Evolutionary conservation across 1,140 invertebrate species (phyloP).

Genomic region (Papilio glaucus): DNA sequence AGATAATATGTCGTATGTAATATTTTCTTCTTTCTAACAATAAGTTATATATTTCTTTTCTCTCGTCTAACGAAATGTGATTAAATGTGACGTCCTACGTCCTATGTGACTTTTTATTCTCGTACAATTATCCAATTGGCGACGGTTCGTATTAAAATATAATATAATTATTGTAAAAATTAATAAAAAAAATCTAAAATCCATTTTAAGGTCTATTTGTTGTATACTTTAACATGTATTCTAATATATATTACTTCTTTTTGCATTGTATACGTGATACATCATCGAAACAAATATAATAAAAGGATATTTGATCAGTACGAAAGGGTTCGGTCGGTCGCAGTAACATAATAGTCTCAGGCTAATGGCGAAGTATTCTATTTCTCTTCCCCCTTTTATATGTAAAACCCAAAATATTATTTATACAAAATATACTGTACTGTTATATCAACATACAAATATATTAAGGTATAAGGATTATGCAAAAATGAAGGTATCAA

Average conservation of each 20-base stretch:
- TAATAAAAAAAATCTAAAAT: not conserved
- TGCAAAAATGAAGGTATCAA: not conserved
- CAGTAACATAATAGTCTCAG: slow-evolving; percentile 14
- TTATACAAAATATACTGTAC: not conserved
- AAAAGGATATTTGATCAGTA: slow-evolving; percentile 24
- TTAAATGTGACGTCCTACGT: no score
- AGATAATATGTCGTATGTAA: no score
- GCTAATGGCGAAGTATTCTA: slow-evolving; percentile 29
- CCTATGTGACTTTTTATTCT: no score
- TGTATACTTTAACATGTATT: no score
- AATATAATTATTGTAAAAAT: no score
- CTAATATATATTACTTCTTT: not conserved
- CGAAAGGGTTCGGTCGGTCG: slow-evolving; percentile 19
- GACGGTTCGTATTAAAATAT: no score
- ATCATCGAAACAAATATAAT: not conserved
- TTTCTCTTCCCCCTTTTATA: slow-evolving; percentile 11
- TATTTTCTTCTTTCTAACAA: no score
- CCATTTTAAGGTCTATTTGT: not conserved
- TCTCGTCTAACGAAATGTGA: no score
- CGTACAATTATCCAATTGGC: no score
- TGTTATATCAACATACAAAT: not conserved
- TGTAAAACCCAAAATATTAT: slow-evolving; percentile 22
- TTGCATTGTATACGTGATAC: not conserved
- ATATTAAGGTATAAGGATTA: not conserved
- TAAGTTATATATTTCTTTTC: no score